Conservation (phyloP, 2,113 vertebrate species). For the Macroglossus sobrinus region DNA sequence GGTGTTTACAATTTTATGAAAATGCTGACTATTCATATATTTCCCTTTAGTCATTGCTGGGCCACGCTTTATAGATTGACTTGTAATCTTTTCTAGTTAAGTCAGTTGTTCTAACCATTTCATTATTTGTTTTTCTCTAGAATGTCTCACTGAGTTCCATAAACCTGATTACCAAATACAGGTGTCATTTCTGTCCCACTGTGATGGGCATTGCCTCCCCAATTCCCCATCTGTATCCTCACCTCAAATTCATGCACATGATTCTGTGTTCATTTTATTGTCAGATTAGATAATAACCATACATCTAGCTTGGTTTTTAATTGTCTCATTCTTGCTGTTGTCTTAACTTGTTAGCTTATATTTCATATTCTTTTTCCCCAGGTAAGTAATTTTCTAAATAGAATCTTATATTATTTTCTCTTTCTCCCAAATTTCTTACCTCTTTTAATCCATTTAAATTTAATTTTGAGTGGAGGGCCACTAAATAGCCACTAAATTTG, state of each 20-base stretch:
- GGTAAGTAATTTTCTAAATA: conserved; percentile 14
- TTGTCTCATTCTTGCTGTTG: not conserved
- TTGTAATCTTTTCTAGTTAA: conserved; percentile 39
- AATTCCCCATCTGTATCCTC: too few relatives aligned
- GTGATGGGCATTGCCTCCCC: not conserved
- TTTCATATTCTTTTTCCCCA: not conserved
- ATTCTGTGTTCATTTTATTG: not conserved
- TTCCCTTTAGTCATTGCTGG: conserved; percentile 65
- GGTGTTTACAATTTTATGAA: conserved; percentile 40
- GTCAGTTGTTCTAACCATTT: conserved; percentile 33
- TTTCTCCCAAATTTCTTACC: not conserved
- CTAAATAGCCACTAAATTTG: conserved; percentile 18
- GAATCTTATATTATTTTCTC: not conserved
- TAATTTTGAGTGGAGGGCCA: too few relatives aligned
- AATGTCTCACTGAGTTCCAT: conserved; percentile 21
- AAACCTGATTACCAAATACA: not conserved
- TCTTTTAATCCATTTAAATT: conserved; percentile 41
- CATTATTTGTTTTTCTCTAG: conserved; percentile 60
- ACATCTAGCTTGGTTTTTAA: not conserved
- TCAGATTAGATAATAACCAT: not conserved
- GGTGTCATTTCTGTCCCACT: not conserved
- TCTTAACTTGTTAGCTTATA: not conserved
- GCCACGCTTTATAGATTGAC: conserved; percentile 1
- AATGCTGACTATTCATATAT: conserved; percentile 31
- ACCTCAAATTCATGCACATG: not conserved